Evolutionary conservation across 2,113 vertebrate genomes (phyloP), one percentile per base, ranked within the genome.

Genomic region (Anoura caudifer): DNA sequence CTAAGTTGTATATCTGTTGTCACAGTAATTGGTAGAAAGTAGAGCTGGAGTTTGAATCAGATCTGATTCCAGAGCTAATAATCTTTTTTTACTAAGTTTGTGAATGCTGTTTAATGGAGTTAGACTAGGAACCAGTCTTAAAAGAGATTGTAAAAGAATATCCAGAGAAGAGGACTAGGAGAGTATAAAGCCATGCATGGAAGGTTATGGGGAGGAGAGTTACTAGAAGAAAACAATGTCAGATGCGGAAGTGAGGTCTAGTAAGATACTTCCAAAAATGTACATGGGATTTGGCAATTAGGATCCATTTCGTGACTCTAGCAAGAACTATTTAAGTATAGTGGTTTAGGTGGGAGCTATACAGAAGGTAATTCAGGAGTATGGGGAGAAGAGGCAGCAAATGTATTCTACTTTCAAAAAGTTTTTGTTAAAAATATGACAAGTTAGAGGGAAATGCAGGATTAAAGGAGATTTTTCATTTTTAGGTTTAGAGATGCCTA

Each of bases 41-140:
- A 12, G 52, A 90, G 22, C 41, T 94, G 24, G 54, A 92, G 77
- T 90, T 94, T 96, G 73, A 89, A 47, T 95, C 56, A 61, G 50
- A 80, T 75, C 47, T 91, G 84, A 92, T 61, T 87, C 8, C 17
- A 50, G 73, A 91, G 43, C 24, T 88, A 50, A 11, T 41, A 84
- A 26, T 31, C 43, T 67, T 65, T 79, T 75, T 79, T 83, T 31
- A 43, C 41, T 86, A 50, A 56, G 24, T 96, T 94, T 94, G 38
- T 85, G 79, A 85, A 73, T 73, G 31, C 20, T 79, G 10, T 92
- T 75, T 77, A 94, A 72, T 69, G 41, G 65, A 36, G 24, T 83
- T 90, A 79, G 28, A 81, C 83, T 47, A 85, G 63, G n/a, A 87
- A 67, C 45, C 43, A 81, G 7, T 80, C 72, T 91, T 69, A 81